These are phyloP conservation scores for Lasiurus borealis DNA, from an alignment of 2,113 vertebrate species.

Conservation along the genomic window DNA sequence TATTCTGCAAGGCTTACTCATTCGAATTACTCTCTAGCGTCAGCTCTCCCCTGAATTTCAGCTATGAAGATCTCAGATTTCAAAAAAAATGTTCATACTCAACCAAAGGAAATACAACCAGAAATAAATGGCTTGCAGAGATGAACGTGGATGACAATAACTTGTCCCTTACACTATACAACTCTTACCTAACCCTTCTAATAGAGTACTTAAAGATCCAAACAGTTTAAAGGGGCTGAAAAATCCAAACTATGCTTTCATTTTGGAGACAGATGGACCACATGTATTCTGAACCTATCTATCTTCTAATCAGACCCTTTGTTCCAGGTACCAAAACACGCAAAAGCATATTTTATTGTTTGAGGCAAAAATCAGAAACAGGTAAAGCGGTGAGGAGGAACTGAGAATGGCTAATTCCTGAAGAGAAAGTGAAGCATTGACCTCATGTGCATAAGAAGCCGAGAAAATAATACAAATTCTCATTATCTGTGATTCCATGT, in stretches of 20 bases:
- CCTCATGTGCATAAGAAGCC: neutral
- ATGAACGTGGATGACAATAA: neutral
- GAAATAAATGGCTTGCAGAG: too few relatives aligned
- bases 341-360: neutral
- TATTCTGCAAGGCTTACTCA: neutral
- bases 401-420: neutral
- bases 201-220: neutral
- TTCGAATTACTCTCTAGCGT: neutral
- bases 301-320: neutral
- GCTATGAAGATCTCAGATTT: neutral
- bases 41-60: neutral
- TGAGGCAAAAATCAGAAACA: slow-evolving; percentile 10
- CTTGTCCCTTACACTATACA: neutral
- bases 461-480: slow-evolving; percentile 4
- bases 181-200: neutral
- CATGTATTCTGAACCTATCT: neutral
- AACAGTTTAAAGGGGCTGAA: neutral
- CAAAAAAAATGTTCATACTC: neutral
- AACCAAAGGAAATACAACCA: neutral
- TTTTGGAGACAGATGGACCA: neutral
- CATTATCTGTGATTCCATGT: neutral
- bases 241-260: neutral
- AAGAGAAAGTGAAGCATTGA: neutral
- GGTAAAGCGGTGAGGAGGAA: neutral
- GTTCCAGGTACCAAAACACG: neutral